Evolutionary conservation across 2,113 vertebrate genomes (phyloP).

Genomic region (Trichomycterus rosablanca): DNA sequence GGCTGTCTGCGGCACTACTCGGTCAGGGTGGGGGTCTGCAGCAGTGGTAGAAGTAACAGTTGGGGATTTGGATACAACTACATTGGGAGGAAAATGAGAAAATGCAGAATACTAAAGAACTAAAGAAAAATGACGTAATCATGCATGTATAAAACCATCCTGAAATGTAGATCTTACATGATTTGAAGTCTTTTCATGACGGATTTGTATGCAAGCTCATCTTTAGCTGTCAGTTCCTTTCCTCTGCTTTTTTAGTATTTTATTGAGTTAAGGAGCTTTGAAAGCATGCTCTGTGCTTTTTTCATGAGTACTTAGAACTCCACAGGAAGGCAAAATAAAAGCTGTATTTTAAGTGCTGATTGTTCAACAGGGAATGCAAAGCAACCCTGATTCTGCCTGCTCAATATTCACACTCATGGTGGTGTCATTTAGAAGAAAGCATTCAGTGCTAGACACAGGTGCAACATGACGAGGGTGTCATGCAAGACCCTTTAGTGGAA

Average conservation of each 20-base stretch:
- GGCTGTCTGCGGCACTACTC: no score
- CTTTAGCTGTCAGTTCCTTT: background rate
- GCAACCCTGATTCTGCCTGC: background rate
- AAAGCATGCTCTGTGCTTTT: background rate
- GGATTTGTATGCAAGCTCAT: no score
- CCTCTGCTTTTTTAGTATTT: background rate
- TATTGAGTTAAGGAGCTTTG: background rate
- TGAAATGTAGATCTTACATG: no score
- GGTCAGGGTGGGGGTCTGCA: no score
- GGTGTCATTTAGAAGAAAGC: background rate
- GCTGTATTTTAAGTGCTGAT: background rate
- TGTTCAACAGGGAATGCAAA: background rate
- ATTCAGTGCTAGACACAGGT: background rate
- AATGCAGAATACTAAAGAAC: no score
- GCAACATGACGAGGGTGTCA: background rate
- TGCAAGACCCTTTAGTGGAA: background rate
- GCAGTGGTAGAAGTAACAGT: no score
- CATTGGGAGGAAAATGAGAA: no score
- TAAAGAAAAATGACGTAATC: no score
- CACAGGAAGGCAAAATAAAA: background rate
- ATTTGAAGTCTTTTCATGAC: no score
- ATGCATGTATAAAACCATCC: no score
- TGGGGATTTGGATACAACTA: no score
- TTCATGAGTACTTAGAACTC: background rate
- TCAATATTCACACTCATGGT: background rate